Evolutionary conservation across 1,140 invertebrate genomes (phyloP).

Genomic region (Agrypnia vestita): DNA sequence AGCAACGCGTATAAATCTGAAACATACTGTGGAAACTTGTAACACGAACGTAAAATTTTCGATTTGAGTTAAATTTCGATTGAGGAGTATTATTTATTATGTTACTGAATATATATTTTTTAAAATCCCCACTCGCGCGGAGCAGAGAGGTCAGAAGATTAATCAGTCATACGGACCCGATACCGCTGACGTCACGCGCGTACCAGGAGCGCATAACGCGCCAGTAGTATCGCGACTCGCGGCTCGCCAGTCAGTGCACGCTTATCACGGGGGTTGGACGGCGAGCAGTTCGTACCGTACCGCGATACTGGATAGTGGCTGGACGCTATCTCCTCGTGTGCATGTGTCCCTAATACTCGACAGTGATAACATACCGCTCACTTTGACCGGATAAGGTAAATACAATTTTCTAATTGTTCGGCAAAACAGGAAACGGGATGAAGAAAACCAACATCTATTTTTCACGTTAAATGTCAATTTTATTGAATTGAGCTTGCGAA

Average conservation of each 20-base stretch:
- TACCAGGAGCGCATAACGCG: constrained; percentile 8
- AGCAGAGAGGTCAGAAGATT: constrained; percentile 20
- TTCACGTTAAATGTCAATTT: too few species aligned
- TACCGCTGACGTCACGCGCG: not conserved
- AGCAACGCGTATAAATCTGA: too few species aligned
- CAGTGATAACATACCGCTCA: constrained; percentile 15
- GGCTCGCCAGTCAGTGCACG: constrained; percentile 38
- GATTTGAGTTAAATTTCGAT: too few species aligned
- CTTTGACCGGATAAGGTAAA: not conserved
- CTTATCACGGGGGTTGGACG: constrained; percentile 44
- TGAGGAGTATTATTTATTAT: too few species aligned
- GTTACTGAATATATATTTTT: too few species aligned
- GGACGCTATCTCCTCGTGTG: constrained; percentile 20
- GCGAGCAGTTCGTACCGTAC: not conserved
- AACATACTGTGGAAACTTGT: too few species aligned
- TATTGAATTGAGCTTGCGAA: too few species aligned
- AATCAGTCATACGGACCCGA: not conserved
- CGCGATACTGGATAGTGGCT: not conserved
- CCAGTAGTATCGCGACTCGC: not conserved
- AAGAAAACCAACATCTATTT: not conserved
- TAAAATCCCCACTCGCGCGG: not conserved
- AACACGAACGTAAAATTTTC: too few species aligned
- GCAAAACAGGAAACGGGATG: not conserved
- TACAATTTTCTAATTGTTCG: not conserved
- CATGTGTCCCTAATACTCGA: constrained; percentile 39